These are phyloP conservation scores for Tretioscincus oriximinensis DNA, from an alignment of 2,113 vertebrate species.

Conservation along the genomic window DNA sequence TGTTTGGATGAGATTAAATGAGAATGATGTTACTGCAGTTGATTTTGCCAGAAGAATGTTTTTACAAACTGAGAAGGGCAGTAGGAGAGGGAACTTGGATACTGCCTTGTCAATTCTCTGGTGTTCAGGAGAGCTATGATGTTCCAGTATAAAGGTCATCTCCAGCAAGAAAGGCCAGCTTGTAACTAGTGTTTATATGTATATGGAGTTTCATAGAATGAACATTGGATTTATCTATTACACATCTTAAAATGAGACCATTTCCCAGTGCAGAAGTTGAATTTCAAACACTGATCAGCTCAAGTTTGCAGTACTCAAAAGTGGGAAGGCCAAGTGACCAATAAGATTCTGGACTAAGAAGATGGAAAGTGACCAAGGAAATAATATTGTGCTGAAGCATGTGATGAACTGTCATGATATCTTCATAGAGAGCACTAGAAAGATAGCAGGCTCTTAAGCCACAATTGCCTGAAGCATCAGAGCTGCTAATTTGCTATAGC, in stretches of 20 bases:
- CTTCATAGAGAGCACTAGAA: neutral
- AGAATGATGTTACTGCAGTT: conserved; percentile 13
- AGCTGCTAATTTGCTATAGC: too few relatives aligned
- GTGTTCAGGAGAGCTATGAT: conserved; percentile 1
- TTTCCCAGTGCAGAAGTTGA: neutral
- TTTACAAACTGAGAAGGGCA: neutral
- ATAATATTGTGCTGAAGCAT: neutral
- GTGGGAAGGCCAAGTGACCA: neutral
- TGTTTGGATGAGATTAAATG: conserved; percentile 13
- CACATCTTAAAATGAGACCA: neutral
- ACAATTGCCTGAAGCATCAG: too few relatives aligned
- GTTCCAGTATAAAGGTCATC: conserved; percentile 19
- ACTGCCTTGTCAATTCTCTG: neutral
- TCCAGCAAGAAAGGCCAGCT: conserved; percentile 10
- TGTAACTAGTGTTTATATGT: neutral
- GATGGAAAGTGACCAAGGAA: neutral
- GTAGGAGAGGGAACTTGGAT: neutral
- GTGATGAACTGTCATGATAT: neutral
- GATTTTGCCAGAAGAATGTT: conserved; percentile 5
- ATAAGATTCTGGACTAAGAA: neutral
- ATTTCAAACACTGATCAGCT: neutral
- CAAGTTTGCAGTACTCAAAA: neutral
- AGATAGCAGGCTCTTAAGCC: neutral
- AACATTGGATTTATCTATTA: neutral
- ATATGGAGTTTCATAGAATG: neutral